Evolutionary conservation across 1,140 invertebrate species (phyloP).

Genomic region (Sinella curviseta): DNA sequence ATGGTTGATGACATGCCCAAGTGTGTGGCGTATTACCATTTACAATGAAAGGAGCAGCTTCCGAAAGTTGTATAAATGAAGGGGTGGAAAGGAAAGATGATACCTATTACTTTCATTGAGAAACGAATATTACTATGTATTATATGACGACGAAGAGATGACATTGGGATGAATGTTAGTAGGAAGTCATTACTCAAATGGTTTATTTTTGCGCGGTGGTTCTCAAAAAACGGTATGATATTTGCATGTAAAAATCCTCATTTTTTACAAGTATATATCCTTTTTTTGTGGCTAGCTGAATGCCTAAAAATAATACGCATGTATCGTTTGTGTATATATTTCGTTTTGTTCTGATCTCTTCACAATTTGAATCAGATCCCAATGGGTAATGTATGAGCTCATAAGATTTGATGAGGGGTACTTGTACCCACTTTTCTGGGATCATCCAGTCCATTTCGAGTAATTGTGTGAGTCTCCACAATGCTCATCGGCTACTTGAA

Average conservation of each 20-base stretch:
- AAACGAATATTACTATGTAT: no score
- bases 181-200: no score
- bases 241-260: neutral
- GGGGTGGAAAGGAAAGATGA: neutral
- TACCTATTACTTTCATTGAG: no score
- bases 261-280: slow-evolving; percentile 6
- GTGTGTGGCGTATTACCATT: neutral
- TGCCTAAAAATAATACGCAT: no score
- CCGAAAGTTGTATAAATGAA: no score
- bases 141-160: no score
- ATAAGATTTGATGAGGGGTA: slow-evolving; percentile 17
- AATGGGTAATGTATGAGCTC: slow-evolving; percentile 23
- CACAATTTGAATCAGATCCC: slow-evolving; percentile 6
- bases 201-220: no score
- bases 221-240: neutral
- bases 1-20: neutral
- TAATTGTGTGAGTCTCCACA: neutral
- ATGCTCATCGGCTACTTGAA: neutral
- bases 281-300: neutral
- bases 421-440: slow-evolving; percentile 11
- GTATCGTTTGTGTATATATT: neutral
- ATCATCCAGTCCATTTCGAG: slow-evolving; percentile 19
- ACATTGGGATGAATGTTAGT: no score
- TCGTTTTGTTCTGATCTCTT: neutral
- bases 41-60: neutral